Base-by-base conservation (phyloP, 2,888 invertebrate species). In the Hypomecis punctinalis region DNA sequence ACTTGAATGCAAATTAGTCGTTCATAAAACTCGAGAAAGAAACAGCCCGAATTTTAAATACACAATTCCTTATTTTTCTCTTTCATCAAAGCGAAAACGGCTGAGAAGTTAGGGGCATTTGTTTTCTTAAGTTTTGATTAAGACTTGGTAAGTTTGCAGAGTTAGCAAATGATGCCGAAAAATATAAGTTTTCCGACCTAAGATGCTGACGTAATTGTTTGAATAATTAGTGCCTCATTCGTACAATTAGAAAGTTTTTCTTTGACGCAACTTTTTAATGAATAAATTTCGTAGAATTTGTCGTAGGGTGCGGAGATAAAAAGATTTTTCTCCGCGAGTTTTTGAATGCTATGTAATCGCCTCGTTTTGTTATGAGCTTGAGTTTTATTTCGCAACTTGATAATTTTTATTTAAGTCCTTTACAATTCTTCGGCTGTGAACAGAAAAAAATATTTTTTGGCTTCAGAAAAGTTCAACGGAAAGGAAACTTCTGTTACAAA, bases 191-290 rank as follows among this genome's bases (percentile, higher is more conserved):
- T 74, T 74, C 76, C 73, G 66, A 76, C 76, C 76, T 68, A 74
- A 79, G 81, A 76, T 71, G 72, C 71, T 76, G 76, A 75, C 81
- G 78, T 89, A 89, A 90, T 90, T 90, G 84, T 86, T 85, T 79
- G 81, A 87, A 86, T 88, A 89, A 90, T 90, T 90, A 89, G 87
- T 83, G 83, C 85, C 81, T 86, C 87, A 86, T 86, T 89, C 79
- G 82, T 80, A 80, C 82, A 84, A 84, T 85, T 83, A 80, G 66
- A 77, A 78, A 81, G 78, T 79, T 81, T 79, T 75, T 74, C 77
- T 76, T 76, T 71, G 75, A 73, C 57, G 61, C 74, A 81, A 85
- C 76, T 85, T 81, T 77, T 75, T 83, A 80, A 85, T 84, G 77
- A 84, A 79, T 76, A 75, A 77, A 76, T 78, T 76, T 73, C 63